These are phyloP conservation scores for Oscheius onirici DNA, from an alignment of 2,888 invertebrate species.

Conservation along the genomic window DNA sequence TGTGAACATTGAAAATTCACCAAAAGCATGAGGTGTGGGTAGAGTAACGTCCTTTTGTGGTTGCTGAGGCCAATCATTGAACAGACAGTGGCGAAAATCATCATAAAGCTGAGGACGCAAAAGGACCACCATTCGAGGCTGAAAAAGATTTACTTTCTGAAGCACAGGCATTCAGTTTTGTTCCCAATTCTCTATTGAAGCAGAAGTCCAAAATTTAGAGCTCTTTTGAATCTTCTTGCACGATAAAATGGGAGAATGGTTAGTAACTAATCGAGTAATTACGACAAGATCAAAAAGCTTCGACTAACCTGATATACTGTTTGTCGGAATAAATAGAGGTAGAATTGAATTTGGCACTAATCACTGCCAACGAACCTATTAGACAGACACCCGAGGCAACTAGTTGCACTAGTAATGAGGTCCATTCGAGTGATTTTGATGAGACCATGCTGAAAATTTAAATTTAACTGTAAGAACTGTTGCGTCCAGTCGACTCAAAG, in stretches of 20 bases:
- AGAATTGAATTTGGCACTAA: constrained; percentile 58
- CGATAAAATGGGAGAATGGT: no score
- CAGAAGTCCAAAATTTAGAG: no score
- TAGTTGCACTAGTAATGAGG: constrained; percentile 62
- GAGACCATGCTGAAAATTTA: constrained; percentile 58
- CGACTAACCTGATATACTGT: constrained; percentile 53
- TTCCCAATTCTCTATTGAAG: no score
- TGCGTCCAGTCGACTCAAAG: not conserved
- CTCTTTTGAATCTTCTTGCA: no score
- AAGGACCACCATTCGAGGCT: constrained; percentile 58
- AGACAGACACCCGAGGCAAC: constrained; percentile 63
- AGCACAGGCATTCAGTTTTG: no score
- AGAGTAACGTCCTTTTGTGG: constrained; percentile 45
- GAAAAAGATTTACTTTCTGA: constrained; percentile 32
- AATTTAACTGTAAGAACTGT: not conserved
- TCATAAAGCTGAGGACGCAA: constrained; percentile 52
- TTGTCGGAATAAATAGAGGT: constrained; percentile 46
- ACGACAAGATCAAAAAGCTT: not conserved
- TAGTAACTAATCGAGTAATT: no score
- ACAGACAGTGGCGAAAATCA: constrained; percentile 57
- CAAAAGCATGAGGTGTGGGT: constrained; percentile 62
- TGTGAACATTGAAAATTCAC: constrained; percentile 35
- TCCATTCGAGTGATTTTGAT: constrained; percentile 61
- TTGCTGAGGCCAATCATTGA: constrained; percentile 62
- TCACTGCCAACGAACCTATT: constrained; percentile 60